Evolutionary conservation across 2,888 invertebrate species (phyloP), one percentile per base, ranked within the genome.

Genomic region (Acanthoscelides obtectus): DNA sequence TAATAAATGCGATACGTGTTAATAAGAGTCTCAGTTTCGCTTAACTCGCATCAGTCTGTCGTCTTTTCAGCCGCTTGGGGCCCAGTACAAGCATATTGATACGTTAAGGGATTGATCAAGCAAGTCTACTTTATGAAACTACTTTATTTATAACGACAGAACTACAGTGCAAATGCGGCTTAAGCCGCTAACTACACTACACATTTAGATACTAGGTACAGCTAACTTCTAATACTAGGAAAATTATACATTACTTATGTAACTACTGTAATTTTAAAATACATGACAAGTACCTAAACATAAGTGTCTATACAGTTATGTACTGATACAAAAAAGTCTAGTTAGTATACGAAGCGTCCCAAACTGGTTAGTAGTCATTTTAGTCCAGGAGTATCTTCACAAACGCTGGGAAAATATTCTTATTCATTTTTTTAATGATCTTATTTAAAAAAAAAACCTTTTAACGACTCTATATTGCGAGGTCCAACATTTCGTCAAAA

Each of bases 71-170:
- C 45, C 45, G 45, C 45, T 45, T 1, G 6, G 12, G 45, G 45
- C 45, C 45, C 45, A 45, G 45, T 12, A 45, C 45, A 45, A 45
- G 45, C 45, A 45, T 45, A 64, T 22, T 20, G 25, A 67, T 22
- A 66, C 22, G 66, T 21, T 66, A 8, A 75, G 69, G 78, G 75
- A 75, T 79, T 83, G 82, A 85, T 83, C 86, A 86, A 86, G 86
- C 86, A 86, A 71, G 73, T 78, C 87, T 87, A 87, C 87, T 86
- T 85, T 86, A 86, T 86, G 84, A 86, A 86, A 86, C 87, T 87
- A 87, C 87, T 87, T 87, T 87, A 87, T 87, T 87, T 83, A 83
- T 84, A 86, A 87, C 85, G 84, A 85, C 86, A 86, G 85, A 85
- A 84, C 84, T 86, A 87, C 86, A 87, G 87, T 87, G 87, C 87